Conservation (phyloP, 2,888 invertebrate species). For the Steromphala cineraria region DNA sequence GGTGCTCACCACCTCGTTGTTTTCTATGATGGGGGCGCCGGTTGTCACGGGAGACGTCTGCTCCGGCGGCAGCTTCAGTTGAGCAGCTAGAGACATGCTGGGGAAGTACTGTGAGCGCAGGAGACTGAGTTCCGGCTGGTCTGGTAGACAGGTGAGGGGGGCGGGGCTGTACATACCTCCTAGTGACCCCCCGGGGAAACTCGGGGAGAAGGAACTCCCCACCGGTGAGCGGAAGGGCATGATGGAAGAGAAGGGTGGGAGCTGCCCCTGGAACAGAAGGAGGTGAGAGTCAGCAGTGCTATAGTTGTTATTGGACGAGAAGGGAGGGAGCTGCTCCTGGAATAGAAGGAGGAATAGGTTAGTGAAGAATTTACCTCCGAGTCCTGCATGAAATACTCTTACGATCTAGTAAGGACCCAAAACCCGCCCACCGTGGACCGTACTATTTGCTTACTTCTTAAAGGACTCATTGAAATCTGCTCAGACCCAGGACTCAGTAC, state of each 20-base stretch:
- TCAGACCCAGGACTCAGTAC: too few relatives aligned
- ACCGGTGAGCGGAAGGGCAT: slow-evolving; percentile 41
- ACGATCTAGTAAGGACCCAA: too few relatives aligned
- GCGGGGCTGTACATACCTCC: slow-evolving; percentile 38
- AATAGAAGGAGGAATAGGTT: slow-evolving; percentile 23
- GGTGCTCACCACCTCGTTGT: slow-evolving; percentile 40
- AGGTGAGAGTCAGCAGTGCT: slow-evolving; percentile 23
- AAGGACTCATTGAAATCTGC: too few relatives aligned
- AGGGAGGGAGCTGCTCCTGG: slow-evolving; percentile 28
- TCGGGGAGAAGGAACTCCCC: slow-evolving; percentile 32
- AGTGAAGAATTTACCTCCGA: too few relatives aligned
- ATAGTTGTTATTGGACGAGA: slow-evolving; percentile 13
- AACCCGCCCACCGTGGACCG: too few relatives aligned
- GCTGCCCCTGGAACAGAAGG: slow-evolving; percentile 41
- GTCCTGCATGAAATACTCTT: too few relatives aligned
- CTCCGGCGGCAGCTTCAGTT: slow-evolving; percentile 30
- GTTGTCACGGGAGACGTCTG: slow-evolving; percentile 29
- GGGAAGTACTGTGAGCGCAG: slow-evolving; percentile 24
- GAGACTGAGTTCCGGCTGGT: slow-evolving; percentile 23
- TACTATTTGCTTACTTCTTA: too few relatives aligned
- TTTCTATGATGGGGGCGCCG: slow-evolving; percentile 26
- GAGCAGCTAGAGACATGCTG: slow-evolving; percentile 31
- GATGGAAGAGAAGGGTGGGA: slow-evolving; percentile 58
- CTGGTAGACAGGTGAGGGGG: slow-evolving; percentile 29
- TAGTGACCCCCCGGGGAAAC: slow-evolving; percentile 41